A percentile compares a stretch with the other conserved stretches of the same genome.
Conservation (phyloP, 1,140 invertebrate genomes). For the Drosophila trapezifrons region DNA sequence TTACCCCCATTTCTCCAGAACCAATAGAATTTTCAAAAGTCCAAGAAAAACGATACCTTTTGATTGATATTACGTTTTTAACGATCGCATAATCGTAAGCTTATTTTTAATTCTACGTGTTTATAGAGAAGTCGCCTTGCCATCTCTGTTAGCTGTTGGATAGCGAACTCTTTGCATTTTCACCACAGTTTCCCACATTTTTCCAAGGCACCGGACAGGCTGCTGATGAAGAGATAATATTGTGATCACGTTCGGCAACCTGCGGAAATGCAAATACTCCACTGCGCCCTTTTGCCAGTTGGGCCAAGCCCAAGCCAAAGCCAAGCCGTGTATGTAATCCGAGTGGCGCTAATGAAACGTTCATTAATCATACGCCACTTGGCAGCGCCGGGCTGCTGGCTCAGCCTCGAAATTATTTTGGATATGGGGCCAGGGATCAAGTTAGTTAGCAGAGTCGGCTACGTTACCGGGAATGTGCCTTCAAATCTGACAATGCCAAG, state of each 20-base stretch:
- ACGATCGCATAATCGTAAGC: too few species aligned
- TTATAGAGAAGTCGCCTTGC: too few species aligned
- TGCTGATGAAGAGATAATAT: constrained; percentile 83
- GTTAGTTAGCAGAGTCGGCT: constrained; percentile 42
- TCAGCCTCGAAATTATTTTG: constrained; percentile 31
- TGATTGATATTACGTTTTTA: too few species aligned
- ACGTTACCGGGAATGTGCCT: constrained; percentile 30
- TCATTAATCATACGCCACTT: constrained; percentile 75
- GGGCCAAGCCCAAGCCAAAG: constrained; percentile 14
- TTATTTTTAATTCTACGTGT: too few species aligned
- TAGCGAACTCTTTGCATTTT: constrained; percentile 30
- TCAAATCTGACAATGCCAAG: constrained; percentile 65
- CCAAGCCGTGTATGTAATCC: constrained; percentile 49
- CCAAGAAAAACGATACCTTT: too few species aligned
- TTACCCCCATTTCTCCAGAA: too few species aligned
- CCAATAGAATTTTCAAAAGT: too few species aligned
- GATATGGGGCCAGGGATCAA: constrained; percentile 32
- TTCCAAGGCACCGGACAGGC: constrained; percentile 16
- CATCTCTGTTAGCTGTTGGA: not conserved
- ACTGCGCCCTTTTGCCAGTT: constrained; percentile 8
- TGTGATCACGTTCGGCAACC: constrained; percentile 82
- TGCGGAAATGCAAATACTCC: constrained; percentile 77
- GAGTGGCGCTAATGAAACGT: constrained; percentile 77
- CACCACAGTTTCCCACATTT: constrained; percentile 17
- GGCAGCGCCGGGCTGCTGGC: constrained; percentile 35